These are phyloP conservation scores for Rhynchonycteris naso DNA, from an alignment of 2,797 vertebrate genomes.

Conservation along the genomic window DNA sequence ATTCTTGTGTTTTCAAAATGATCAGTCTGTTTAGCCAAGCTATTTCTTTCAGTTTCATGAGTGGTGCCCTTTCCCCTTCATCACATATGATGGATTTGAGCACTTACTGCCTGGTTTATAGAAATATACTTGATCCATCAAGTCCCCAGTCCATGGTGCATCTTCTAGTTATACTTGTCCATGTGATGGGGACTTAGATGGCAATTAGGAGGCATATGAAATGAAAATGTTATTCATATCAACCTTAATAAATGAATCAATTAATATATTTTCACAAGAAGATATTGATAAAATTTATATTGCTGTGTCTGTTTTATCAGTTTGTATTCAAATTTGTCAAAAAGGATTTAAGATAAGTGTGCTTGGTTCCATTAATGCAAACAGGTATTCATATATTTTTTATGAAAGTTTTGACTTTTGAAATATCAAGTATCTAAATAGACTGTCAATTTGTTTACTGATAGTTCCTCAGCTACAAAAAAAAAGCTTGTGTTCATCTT, in stretches of 20 bases:
- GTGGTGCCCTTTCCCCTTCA: background rate
- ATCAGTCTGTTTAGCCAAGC: too few relatives aligned
- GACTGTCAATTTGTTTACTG: background rate
- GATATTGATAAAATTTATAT: background rate
- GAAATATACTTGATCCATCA: background rate
- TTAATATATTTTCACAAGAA: background rate
- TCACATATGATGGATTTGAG: background rate
- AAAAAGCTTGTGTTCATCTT: conserved; percentile 39
- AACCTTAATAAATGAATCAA: background rate
- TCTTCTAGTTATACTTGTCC: background rate
- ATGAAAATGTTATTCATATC: background rate
- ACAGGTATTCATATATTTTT: background rate
- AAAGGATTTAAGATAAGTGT: conserved; percentile 1
- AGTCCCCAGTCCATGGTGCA: background rate
- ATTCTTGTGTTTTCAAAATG: too few relatives aligned
- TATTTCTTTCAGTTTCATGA: background rate
- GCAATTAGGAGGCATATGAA: background rate
- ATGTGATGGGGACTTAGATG: background rate
- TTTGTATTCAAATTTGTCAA: conserved; percentile 10
- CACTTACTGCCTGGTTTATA: background rate
- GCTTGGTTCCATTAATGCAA: background rate
- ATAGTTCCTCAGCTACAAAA: conserved; percentile 26
- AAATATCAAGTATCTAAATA: conserved; percentile 28
- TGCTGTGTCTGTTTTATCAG: background rate
- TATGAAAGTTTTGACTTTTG: background rate